Evolutionary conservation across 2,113 vertebrate species (phyloP).

Genomic region (Sciurus niger): DNA sequence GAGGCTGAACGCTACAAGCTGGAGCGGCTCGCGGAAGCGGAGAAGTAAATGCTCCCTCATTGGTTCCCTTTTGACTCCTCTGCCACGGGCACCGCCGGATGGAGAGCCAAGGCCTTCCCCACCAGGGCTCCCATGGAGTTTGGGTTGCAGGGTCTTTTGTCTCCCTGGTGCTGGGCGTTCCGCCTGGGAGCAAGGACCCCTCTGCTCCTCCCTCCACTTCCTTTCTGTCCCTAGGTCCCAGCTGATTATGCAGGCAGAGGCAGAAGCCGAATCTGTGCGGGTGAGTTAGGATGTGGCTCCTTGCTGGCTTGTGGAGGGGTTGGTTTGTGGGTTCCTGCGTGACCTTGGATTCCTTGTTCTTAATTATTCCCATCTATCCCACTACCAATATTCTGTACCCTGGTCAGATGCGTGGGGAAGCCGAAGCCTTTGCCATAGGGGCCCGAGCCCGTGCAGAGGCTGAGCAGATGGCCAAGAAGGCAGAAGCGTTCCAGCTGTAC

Average conservation of each 20-base stretch:
- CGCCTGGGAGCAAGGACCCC: neutral
- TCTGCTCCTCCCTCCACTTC: neutral
- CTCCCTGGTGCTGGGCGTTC: neutral
- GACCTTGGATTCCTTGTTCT: neutral
- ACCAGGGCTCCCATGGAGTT: too few species aligned
- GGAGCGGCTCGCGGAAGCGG: constrained; percentile 93
- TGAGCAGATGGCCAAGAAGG: constrained; percentile 95
- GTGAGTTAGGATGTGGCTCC: constrained; percentile 87
- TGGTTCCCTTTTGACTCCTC: too few species aligned
- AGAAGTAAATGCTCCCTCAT: constrained; percentile 86
- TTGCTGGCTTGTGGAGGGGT: too few species aligned
- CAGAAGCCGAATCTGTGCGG: constrained; percentile 93
- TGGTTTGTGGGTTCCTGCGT: neutral
- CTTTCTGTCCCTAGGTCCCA: constrained; percentile 87
- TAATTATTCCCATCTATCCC: neutral
- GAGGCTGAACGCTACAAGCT: constrained; percentile 94
- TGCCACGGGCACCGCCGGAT: neutral
- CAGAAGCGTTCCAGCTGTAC: constrained; percentile 95
- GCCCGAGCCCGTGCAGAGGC: constrained; percentile 94
- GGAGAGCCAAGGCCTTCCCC: neutral
- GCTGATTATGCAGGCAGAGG: constrained; percentile 96
- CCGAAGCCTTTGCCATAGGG: constrained; percentile 92
- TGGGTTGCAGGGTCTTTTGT: neutral
- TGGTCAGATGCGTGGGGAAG: constrained; percentile 93
- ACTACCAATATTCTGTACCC: too few species aligned